Base-by-base conservation (phyloP, 1,140 invertebrate genomes). In the Ericerus pela region DNA sequence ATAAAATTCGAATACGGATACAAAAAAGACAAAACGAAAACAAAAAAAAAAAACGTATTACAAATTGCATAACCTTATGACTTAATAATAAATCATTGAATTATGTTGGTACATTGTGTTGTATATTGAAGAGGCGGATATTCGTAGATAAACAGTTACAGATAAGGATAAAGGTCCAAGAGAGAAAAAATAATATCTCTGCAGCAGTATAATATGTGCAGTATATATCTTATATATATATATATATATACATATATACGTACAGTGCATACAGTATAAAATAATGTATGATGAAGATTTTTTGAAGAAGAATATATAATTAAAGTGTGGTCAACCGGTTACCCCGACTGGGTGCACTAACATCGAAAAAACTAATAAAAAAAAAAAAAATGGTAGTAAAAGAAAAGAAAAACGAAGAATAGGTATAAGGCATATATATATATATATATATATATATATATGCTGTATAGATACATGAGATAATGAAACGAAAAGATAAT, bases 61-160 rank as follows among this genome's bases (percentile, higher is more conserved):
- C 41, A 47, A 47, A 47, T 47, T 47, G 41, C 41, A 47, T 47
- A 47, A 47, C 41, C 41, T 47, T 47, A 47, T 47, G 41, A 47
- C 41, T 47, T 47, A 47, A 47, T n/a, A n/a, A n/a, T 47, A 47
- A 47, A 47, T 47, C 41, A 47, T 47, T 47, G 26, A 47, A 47
- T 47, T 47, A 47, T 47, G 41, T n/a, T n/a, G n/a, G n/a, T 47
- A 47, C 41, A 47, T 47, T 47, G 41, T 47, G 41, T 47, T 47
- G 41, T 47, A n/a, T n/a, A 47, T 47, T 47, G 41, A 47, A 47
- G 41, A 24, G 41, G 41, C 41, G 41, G 41, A 24, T 47, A 47
- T 47, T 47, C 20, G 20, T 24, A 47, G 41, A 47, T 47, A 16
- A 47, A 47, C 41, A 47, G 10, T 47, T 47, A 20, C 41, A 47